phyloP scores from a whole-genome alignment of 2,797 vertebrate species.

The Esox lucius region DNA sequence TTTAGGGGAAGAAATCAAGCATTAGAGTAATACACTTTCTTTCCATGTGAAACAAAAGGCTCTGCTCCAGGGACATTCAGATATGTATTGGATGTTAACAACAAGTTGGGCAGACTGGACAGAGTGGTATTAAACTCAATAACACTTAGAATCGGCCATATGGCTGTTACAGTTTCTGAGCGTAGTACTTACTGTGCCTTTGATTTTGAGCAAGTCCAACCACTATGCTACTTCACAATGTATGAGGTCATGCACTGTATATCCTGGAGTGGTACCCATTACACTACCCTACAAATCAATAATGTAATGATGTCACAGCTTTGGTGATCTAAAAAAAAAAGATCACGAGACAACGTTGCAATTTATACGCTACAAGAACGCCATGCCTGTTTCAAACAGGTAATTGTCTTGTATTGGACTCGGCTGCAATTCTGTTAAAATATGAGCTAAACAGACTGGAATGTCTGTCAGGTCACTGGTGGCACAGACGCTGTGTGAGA shows the following conservation, averaged over 20 bases:
- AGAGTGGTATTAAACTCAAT: neutral
- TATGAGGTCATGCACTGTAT: neutral
- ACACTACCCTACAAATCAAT: neutral
- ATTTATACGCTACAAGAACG: neutral
- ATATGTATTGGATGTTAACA: neutral
- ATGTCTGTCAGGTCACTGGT: neutral
- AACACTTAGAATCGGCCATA: neutral
- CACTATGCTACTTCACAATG: neutral
- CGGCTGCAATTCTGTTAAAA: neutral
- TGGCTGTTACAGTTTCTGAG: constrained; percentile 2
- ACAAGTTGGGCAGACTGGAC: neutral
- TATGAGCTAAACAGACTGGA: neutral
- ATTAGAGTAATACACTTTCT: neutral
- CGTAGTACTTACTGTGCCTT: neutral
- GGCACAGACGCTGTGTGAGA: neutral
- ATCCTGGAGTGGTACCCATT: neutral
- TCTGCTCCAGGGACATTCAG: neutral
- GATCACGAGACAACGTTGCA: neutral
- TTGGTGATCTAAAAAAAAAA: too few species aligned
- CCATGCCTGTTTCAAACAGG: neutral
- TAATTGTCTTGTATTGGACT: neutral
- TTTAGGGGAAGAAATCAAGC: neutral
- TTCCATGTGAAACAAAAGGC: neutral
- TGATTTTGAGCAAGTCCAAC: neutral
- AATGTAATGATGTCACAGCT: neutral